These are phyloP conservation scores for Oryzias curvinotus DNA, from an alignment of 2,113 vertebrate species.

Conservation along the genomic window DNA sequence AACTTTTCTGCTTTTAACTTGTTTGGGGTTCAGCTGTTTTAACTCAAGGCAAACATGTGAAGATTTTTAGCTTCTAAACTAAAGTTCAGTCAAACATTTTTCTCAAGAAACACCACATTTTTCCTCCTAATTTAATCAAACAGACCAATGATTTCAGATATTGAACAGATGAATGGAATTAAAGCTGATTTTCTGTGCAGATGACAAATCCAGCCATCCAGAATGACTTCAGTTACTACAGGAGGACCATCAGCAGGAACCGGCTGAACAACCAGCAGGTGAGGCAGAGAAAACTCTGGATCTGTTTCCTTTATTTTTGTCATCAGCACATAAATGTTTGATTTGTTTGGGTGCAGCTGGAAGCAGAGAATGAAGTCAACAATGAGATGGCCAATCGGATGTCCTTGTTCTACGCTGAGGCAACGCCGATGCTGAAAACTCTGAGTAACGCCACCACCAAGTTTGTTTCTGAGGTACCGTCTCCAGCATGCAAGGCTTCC, in stretches of 20 bases:
- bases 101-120: too few species aligned
- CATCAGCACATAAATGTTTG: background rate
- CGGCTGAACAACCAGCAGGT: conserved; percentile 90
- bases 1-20: too few species aligned
- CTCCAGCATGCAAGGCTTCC: background rate
- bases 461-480: conserved; percentile 87
- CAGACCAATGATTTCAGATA: too few species aligned
- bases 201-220: conserved; percentile 94
- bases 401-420: conserved; percentile 91
- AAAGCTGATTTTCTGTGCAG: conserved; percentile 52
- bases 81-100: too few species aligned
- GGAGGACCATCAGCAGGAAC: conserved; percentile 89
- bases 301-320: conserved; percentile 5
- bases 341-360: conserved; percentile 71
- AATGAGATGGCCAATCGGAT: conserved; percentile 94
- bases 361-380: conserved; percentile 89
- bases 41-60: too few species aligned
- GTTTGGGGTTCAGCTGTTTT: too few species aligned
- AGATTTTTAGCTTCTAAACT: too few species aligned
- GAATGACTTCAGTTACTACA: conserved; percentile 93
- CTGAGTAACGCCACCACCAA: conserved; percentile 92
- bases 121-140: too few species aligned
- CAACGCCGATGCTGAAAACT: conserved; percentile 93
- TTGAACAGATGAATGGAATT: too few species aligned
- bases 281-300: conserved; percentile 11